Conservation (phyloP, 2,888 invertebrate species). For the Phlogophora meticulosa region DNA sequence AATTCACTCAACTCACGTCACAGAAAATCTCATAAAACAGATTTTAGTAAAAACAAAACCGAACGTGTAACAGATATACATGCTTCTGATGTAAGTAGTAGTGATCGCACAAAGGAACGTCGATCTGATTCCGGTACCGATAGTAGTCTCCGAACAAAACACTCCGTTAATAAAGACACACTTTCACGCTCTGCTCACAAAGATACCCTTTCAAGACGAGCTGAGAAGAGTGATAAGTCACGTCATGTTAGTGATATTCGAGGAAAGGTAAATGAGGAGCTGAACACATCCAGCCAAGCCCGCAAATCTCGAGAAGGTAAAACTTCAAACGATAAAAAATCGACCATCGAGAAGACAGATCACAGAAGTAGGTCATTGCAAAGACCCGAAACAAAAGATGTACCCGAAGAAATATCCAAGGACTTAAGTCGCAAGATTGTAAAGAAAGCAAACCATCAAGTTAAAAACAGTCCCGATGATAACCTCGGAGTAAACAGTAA, state of each 20-base stretch:
- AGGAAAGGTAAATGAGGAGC: conserved; percentile 45
- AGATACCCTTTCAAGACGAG: conserved; percentile 48
- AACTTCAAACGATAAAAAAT: conserved; percentile 41
- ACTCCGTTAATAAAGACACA: conserved; percentile 57
- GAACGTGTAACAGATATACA: conserved; percentile 13
- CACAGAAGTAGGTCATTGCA: conserved; percentile 65
- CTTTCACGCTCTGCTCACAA: conserved; percentile 52
- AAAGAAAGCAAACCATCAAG: conserved; percentile 27
- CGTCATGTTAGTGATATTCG: conserved; percentile 39
- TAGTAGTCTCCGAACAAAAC: conserved; percentile 54
- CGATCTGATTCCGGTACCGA: conserved; percentile 49
- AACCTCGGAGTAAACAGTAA: conserved; percentile 55
- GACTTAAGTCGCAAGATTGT: conserved; percentile 23
- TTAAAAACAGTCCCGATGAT: conserved; percentile 31
- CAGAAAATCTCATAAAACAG: conserved; percentile 40
- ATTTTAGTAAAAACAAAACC: conserved; percentile 42
- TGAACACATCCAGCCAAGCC: conserved; percentile 24
- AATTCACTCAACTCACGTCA: conserved; percentile 29
- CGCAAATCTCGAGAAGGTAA: conserved; percentile 44
- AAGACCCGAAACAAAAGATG: conserved; percentile 53
- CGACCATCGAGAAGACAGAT: conserved; percentile 55
- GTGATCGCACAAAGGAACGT: conserved; percentile 37
- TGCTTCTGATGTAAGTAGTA: conserved; percentile 30
- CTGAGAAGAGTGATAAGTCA: conserved; percentile 51
- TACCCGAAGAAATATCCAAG: conserved; percentile 41